Conservation (phyloP, 2,888 invertebrate species). For the Bellardia bayeri region DNA sequence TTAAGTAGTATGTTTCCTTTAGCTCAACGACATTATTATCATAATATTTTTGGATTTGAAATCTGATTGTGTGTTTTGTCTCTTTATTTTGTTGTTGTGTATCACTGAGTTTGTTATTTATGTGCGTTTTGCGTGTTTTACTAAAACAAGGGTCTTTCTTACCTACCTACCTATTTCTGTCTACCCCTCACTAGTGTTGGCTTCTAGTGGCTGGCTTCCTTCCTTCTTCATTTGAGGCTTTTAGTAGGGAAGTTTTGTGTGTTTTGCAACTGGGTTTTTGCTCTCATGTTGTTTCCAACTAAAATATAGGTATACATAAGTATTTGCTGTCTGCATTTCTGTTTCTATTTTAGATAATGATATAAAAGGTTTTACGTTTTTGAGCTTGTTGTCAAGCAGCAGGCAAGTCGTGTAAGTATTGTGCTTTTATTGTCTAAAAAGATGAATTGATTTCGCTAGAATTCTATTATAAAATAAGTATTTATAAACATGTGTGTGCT, state of each 20-base stretch:
- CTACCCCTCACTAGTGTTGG: not conserved
- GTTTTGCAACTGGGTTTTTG: not conserved
- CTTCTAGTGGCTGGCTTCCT: not conserved
- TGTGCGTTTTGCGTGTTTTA: not conserved
- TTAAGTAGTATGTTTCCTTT: not conserved
- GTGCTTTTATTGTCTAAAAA: not conserved
- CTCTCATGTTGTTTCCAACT: not conserved
- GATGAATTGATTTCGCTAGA: not conserved
- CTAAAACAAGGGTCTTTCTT: not conserved
- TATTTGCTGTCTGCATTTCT: not conserved
- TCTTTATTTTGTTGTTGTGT: not conserved
- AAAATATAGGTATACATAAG: not conserved
- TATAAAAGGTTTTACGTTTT: not conserved
- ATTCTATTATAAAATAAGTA: not conserved
- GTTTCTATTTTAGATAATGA: slow-evolving; percentile 8
- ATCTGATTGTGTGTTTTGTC: not conserved
- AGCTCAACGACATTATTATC: not conserved
- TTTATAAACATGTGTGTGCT: not conserved
- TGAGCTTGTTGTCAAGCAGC: slow-evolving; percentile 23
- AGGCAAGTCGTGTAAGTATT: not conserved
- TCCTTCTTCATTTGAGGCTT: not conserved
- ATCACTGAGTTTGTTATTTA: not conserved
- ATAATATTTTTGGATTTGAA: not conserved
- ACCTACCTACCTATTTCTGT: not conserved
- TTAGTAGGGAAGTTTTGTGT: not conserved